phyloP scores from a whole-genome alignment of 2,888 invertebrate species.

The Volucella zonaria region DNA sequence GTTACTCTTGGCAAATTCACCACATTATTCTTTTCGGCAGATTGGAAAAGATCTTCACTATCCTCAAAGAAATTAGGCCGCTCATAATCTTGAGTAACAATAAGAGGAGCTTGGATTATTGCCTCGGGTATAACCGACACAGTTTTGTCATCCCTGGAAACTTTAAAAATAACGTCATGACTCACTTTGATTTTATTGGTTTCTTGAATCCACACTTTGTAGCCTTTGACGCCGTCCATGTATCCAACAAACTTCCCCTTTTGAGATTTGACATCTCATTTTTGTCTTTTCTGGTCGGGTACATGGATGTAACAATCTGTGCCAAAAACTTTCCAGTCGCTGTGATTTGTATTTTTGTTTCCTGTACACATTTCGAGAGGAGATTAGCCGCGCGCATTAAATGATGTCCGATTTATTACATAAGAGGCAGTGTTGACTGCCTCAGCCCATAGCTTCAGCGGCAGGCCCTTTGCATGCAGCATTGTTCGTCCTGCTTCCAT shows the following conservation, averaged over 20 bases:
- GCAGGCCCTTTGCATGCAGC: slow-evolving; percentile 76
- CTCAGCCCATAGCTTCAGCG: too few relatives aligned
- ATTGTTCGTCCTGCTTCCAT: slow-evolving; percentile 77
- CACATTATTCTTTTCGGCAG: not conserved
- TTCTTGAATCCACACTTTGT: too few relatives aligned
- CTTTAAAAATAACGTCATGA: too few relatives aligned
- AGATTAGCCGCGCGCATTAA: not conserved
- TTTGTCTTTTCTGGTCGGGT: slow-evolving; percentile 75
- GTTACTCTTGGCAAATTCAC: not conserved
- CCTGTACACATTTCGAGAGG: slow-evolving; percentile 34
- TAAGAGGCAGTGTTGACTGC: slow-evolving; percentile 77
- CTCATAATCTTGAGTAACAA: slow-evolving; percentile 5
- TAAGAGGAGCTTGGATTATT: not conserved
- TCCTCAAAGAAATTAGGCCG: slow-evolving; percentile 4
- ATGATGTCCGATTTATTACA: slow-evolving; percentile 21
- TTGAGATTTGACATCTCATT: slow-evolving; percentile 78
- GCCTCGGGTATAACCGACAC: not conserved
- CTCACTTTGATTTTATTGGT: too few relatives aligned
- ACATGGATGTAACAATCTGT: slow-evolving; percentile 76
- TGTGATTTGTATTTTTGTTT: not conserved
- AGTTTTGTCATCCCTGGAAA: slow-evolving; percentile 75
- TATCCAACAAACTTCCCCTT: slow-evolving; percentile 76
- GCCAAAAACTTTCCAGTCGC: slow-evolving; percentile 78
- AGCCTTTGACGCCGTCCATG: slow-evolving; percentile 66
- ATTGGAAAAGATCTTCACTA: not conserved